Percentiles rank a stretch among this genome's conserved stretches.
Conservation (phyloP, 1,140 invertebrate genomes). For the Drosophila parabipectinata region DNA sequence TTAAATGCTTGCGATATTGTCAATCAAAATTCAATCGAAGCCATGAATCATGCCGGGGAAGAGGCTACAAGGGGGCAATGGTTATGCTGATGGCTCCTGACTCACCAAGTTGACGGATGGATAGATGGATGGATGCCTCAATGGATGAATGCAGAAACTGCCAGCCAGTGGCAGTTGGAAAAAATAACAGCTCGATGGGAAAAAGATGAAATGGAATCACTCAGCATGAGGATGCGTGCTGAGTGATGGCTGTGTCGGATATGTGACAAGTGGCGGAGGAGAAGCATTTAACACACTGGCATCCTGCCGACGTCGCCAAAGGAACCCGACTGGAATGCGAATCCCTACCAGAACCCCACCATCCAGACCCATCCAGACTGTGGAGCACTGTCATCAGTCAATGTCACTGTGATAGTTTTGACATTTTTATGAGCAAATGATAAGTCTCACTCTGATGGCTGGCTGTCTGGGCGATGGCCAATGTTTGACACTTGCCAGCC, state of each 20-base stretch:
- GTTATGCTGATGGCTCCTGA: conserved; percentile 69
- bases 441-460: conserved; percentile 66
- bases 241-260: conserved; percentile 47
- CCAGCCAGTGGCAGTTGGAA: conserved; percentile 31
- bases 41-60: conserved; percentile 71
- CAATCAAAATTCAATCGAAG: conserved; percentile 84
- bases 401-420: conserved; percentile 79
- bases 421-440: conserved; percentile 81
- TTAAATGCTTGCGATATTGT: conserved; percentile 84
- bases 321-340: conserved; percentile 40
- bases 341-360: neutral
- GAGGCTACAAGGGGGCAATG: conserved; percentile 35
- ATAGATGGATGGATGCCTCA: conserved; percentile 30
- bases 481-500: conserved; percentile 77
- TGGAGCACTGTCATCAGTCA: conserved; percentile 68
- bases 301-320: conserved; percentile 38
- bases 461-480: conserved; percentile 67
- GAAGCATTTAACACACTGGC: conserved; percentile 74
- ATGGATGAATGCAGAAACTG: conserved; percentile 40
- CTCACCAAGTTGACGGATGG: conserved; percentile 59
- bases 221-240: conserved; percentile 67
- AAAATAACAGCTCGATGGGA: conserved; percentile 35
- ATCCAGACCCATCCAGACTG: neutral
- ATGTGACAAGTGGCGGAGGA: conserved; percentile 52
- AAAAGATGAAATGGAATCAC: conserved; percentile 62